These are phyloP conservation scores for Myotis pilosus DNA, from an alignment of 2,797 vertebrate species.

Conservation along the genomic window DNA sequence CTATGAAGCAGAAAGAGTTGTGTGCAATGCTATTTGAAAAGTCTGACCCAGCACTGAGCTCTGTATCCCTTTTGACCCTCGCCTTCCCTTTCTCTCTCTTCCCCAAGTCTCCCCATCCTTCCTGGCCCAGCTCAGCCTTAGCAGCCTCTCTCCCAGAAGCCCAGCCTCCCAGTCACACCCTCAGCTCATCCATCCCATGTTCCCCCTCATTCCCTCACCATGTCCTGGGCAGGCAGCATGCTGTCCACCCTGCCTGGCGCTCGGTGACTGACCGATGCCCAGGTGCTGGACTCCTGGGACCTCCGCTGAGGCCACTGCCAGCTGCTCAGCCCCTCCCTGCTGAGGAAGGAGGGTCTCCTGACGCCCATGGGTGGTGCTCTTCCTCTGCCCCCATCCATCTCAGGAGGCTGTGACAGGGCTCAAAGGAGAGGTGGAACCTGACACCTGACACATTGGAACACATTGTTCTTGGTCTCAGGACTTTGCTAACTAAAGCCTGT, in stretches of 20 bases:
- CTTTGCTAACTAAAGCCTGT: background rate
- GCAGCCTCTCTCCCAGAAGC: fast-evolving
- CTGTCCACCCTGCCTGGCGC: fast-evolving
- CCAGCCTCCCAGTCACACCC: too few species aligned
- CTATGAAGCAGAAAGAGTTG: background rate
- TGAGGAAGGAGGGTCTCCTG: background rate
- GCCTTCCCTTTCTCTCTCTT: background rate
- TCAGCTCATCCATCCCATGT: fast-evolving
- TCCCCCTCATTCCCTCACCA: background rate
- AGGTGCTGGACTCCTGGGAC: background rate
- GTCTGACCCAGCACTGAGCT: background rate
- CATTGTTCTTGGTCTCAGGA: background rate
- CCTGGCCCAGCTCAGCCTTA: background rate
- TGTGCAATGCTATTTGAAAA: fast-evolving
- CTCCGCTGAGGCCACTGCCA: fast-evolving
- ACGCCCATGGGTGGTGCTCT: fast-evolving
- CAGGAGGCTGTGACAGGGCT: fast-evolving
- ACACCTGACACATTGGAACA: background rate
- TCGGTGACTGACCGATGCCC: too few species aligned
- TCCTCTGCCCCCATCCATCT: fast-evolving
- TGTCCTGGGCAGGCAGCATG: fast-evolving
- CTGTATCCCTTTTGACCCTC: fast-evolving
- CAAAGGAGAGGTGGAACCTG: background rate
- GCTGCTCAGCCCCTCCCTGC: too few species aligned
- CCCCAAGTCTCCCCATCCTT: background rate